Conservation (phyloP, 2,888 invertebrate genomes). For the Eulithis testata region DNA sequence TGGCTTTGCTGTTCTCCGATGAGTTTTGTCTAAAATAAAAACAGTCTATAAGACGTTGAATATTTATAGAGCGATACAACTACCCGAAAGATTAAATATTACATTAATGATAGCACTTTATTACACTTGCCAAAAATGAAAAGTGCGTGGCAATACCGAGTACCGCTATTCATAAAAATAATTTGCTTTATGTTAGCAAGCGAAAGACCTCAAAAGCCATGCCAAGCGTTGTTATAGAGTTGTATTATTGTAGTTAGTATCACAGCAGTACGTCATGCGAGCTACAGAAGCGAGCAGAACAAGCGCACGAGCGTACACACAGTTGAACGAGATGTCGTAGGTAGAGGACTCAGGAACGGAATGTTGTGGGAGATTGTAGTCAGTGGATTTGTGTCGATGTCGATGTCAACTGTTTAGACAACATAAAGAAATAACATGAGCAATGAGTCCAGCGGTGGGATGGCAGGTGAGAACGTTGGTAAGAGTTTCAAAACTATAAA, state of each 20-base stretch:
- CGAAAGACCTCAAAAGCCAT: slow-evolving; percentile 3
- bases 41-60: neutral
- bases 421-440: no score
- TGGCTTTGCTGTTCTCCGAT: slow-evolving; percentile 67
- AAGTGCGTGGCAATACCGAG: neutral
- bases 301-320: slow-evolving; percentile 5
- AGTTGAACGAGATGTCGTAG: neutral
- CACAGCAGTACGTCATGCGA: slow-evolving; percentile 4
- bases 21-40: slow-evolving; percentile 73
- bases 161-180: neutral
- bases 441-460: no score
- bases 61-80: neutral
- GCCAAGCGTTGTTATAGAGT: neutral
- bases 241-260: neutral
- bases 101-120: neutral
- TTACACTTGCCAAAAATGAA: neutral
- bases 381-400: no score
- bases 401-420: no score
- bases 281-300: neutral
- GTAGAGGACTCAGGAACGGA: neutral
- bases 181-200: neutral
- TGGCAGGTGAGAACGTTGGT: no score
- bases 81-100: neutral
- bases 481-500: no score
- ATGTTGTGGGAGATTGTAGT: no score